A percentile compares a stretch with the other conserved stretches of the same genome.
Evolutionary conservation across 2,113 vertebrate genomes (phyloP).

Genomic region (Oxyruncus cristatus): DNA sequence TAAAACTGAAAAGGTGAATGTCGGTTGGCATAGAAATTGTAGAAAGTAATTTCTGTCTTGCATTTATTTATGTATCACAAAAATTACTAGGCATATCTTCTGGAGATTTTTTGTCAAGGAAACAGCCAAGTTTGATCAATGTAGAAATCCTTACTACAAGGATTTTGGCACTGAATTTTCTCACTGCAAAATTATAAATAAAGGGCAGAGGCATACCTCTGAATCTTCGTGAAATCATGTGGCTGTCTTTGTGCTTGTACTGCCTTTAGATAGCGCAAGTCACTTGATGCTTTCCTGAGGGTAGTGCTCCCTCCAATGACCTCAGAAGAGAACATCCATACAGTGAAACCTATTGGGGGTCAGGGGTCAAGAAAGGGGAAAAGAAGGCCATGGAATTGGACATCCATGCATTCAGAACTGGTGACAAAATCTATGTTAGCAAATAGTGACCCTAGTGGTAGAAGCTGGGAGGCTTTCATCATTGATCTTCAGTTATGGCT

Average conservation of each 20-base stretch:
- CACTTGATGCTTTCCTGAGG: not conserved
- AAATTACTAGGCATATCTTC: not conserved
- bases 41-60: not conserved
- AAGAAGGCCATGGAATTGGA: not conserved
- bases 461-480: fast-evolving
- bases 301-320: not conserved
- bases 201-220: not conserved
- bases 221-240: not conserved
- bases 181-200: not conserved
- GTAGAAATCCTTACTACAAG: not conserved
- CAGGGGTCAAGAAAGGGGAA: fast-evolving
- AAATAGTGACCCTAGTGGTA: not conserved
- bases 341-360: fast-evolving
- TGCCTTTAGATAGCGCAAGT: fast-evolving
- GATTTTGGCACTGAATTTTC: not conserved
- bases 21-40: not conserved
- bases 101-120: not conserved
- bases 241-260: not conserved
- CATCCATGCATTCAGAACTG: not conserved
- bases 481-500: not conserved
- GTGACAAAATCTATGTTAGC: not conserved
- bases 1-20: not conserved
- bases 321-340: not conserved
- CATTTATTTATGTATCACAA: not conserved
- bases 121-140: not conserved